A percentile compares a stretch with the other conserved stretches of the same genome.
Conservation (phyloP, 2,113 vertebrate genomes). For the Calyptommatus sinebrachiatus region DNA sequence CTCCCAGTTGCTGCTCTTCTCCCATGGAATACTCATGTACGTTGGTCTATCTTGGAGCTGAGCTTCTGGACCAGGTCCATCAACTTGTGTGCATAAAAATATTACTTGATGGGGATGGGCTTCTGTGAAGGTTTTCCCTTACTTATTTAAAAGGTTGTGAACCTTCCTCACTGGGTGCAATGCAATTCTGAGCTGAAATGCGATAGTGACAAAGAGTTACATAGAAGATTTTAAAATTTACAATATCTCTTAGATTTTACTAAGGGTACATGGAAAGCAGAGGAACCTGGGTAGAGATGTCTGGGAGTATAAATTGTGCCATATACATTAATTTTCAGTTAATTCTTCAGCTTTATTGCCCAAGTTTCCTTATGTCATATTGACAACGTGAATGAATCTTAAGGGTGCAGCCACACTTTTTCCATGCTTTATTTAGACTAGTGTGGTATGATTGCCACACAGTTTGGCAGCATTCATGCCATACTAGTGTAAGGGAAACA, state of each 20-base stretch:
- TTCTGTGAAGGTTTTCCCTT: neutral
- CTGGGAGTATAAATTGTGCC: neutral
- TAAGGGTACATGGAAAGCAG: neutral
- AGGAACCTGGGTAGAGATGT: neutral
- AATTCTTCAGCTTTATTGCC: neutral
- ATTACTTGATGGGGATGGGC: neutral
- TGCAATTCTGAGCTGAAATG: neutral
- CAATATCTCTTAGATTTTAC: neutral
- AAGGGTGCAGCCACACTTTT: too few relatives aligned
- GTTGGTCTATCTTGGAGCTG: neutral
- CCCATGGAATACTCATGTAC: slow-evolving; percentile 73
- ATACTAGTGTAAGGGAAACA: too few relatives aligned
- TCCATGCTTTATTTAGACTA: too few relatives aligned
- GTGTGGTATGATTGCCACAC: too few relatives aligned
- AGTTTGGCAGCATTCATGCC: too few relatives aligned
- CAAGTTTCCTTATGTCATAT: too few relatives aligned
- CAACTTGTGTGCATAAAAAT: neutral
- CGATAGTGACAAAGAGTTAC: neutral
- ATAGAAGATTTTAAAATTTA: neutral
- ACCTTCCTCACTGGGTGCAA: neutral
- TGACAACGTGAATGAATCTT: too few relatives aligned
- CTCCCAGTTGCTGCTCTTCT: slow-evolving; percentile 78
- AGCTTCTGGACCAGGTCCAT: neutral
- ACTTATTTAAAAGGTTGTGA: neutral
- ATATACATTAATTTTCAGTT: neutral